Conservation (phyloP, 2,797 vertebrate species). For the Tachyglossus aculeatus region DNA sequence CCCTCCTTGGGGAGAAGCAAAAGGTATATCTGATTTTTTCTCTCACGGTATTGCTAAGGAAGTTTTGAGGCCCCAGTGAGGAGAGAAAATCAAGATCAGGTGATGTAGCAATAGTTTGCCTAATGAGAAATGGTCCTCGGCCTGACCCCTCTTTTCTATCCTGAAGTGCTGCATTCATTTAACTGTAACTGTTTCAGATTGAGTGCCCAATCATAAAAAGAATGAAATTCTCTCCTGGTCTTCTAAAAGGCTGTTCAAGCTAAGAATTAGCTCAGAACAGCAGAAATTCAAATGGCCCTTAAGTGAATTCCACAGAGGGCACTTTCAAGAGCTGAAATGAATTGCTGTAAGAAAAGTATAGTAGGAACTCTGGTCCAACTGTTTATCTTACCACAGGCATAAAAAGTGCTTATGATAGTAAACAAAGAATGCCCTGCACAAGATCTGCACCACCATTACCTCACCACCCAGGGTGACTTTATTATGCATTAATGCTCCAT, state of each 20-base stretch:
- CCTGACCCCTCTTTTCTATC: background rate
- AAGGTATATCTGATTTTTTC: too few species aligned
- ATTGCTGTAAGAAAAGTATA: background rate
- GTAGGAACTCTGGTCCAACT: background rate
- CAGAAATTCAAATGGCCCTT: background rate
- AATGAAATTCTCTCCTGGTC: background rate
- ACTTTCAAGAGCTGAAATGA: background rate
- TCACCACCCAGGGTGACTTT: background rate
- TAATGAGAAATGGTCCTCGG: background rate
- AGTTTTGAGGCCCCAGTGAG: too few species aligned
- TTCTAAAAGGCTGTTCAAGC: background rate
- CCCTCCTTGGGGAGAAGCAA: too few species aligned
- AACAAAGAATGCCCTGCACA: background rate
- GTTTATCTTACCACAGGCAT: background rate
- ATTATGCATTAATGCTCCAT: background rate
- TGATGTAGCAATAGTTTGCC: background rate
- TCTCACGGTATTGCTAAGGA: too few species aligned
- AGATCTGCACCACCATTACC: background rate
- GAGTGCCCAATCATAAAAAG: background rate
- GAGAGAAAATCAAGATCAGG: background rate
- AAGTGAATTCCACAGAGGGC: background rate
- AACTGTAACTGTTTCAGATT: background rate
- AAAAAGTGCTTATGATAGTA: background rate
- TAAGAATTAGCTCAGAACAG: background rate
- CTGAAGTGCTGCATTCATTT: constrained; percentile 6